phyloP scores from a whole-genome alignment of 1,140 invertebrate species.

The Bombus soroeensis region DNA sequence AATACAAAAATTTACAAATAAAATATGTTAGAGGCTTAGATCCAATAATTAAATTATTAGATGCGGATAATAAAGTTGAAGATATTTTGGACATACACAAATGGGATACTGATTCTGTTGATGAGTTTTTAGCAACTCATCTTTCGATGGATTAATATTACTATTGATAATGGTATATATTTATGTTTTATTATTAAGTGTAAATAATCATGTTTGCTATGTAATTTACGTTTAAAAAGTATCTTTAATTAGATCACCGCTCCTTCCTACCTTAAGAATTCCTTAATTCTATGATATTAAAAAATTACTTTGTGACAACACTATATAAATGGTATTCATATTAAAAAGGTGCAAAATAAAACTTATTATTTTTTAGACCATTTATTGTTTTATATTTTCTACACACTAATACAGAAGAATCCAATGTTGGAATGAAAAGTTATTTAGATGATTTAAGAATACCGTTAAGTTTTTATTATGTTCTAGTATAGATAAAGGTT shows the following conservation, averaged over 20 bases:
- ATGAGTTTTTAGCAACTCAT: constrained; percentile 96
- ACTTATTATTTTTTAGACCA: neutral
- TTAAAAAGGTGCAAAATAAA: neutral
- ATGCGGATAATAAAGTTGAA: constrained; percentile 91
- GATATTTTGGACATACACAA: constrained; percentile 97
- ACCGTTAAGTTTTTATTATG: constrained; percentile 16
- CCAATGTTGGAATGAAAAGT: constrained; percentile 68
- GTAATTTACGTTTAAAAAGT: neutral
- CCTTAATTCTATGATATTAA: neutral
- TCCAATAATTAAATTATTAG: constrained; percentile 95
- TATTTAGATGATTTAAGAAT: constrained; percentile 26
- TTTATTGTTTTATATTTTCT: constrained; percentile 60
- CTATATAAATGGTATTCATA: neutral
- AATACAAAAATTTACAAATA: constrained; percentile 94
- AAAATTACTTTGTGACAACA: neutral
- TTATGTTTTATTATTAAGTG: constrained; percentile 2
- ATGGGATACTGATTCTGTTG: constrained; percentile 98
- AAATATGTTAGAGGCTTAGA: constrained; percentile 95
- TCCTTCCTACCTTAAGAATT: neutral
- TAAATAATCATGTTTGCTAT: constrained; percentile 39
- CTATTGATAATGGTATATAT: constrained; percentile 21
- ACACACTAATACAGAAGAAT: constrained; percentile 48
- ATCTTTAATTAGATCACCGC: neutral
- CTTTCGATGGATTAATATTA: constrained; percentile 83
- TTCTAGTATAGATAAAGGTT: constrained; percentile 5